Conservation (phyloP, 2,113 vertebrate species). For the Mormoops blainvillei region DNA sequence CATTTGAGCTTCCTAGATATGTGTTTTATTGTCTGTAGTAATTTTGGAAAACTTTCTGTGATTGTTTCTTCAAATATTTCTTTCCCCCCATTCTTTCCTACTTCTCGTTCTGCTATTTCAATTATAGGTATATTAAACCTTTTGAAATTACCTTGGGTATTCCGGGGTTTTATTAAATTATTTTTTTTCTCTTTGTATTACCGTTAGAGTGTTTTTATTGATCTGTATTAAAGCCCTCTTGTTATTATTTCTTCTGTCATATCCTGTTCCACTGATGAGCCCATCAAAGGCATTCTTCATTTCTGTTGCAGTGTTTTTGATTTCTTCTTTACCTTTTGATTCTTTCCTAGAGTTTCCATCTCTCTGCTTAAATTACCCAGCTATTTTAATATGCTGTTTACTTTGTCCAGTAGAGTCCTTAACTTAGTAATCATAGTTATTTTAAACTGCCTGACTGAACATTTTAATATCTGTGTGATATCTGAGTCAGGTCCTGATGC, state of each 20-base stretch:
- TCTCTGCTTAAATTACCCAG: background rate
- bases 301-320: background rate
- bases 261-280: background rate
- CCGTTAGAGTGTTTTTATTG: background rate
- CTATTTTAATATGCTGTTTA: too few species aligned
- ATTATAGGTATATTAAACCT: background rate
- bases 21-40: background rate
- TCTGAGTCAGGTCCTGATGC: too few species aligned
- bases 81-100: background rate
- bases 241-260: background rate
- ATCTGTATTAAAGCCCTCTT: background rate
- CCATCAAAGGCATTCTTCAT: background rate
- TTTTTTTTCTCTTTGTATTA: background rate
- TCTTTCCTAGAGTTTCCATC: background rate
- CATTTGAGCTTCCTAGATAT: background rate
- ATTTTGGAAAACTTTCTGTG: background rate
- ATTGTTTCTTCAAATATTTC: background rate
- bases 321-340: background rate
- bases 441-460: too few species aligned
- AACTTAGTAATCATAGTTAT: too few species aligned
- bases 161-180: background rate
- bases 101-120: background rate
- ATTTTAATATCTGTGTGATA: too few species aligned
- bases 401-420: too few species aligned
- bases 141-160: background rate